Percentiles rank a stretch among this genome's conserved stretches.
phyloP scores from a whole-genome alignment of 2,888 invertebrate genomes.

The Anthophora plumipes region DNA sequence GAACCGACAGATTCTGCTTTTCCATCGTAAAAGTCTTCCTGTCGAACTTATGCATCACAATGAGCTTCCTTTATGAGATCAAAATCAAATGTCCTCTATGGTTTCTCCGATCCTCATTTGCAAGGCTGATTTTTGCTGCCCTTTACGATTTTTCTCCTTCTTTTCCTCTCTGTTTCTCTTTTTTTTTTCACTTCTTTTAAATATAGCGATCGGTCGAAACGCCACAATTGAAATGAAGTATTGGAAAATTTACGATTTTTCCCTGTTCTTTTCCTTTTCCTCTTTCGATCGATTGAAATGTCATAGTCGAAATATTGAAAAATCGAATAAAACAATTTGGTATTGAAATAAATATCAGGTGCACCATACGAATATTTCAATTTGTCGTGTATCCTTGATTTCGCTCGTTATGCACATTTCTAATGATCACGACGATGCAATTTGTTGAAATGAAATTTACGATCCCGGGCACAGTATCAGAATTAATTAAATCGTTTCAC shows the following conservation, averaged over 20 bases:
- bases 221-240: not conserved
- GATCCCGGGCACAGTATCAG: no score
- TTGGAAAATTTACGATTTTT: not conserved
- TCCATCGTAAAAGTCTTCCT: slow-evolving; percentile 29
- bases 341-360: no score
- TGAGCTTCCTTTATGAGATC: slow-evolving; percentile 37
- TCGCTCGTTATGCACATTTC: no score
- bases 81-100: slow-evolving; percentile 23
- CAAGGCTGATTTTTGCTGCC: not conserved
- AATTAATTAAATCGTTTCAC: not conserved
- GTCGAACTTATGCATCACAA: slow-evolving; percentile 53
- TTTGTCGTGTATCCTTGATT: no score
- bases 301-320: not conserved
- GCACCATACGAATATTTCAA: no score
- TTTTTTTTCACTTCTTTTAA: no score
- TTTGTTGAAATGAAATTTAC: no score
- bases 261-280: not conserved
- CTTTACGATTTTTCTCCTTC: not conserved
- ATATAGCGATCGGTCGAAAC: not conserved
- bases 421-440: no score
- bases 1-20: slow-evolving; percentile 30
- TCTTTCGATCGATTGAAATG: not conserved
- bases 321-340: no score
- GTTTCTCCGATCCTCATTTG: not conserved
- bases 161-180: not conserved